Conservation (phyloP, 2,113 vertebrate genomes). For the Anser cygnoides region DNA sequence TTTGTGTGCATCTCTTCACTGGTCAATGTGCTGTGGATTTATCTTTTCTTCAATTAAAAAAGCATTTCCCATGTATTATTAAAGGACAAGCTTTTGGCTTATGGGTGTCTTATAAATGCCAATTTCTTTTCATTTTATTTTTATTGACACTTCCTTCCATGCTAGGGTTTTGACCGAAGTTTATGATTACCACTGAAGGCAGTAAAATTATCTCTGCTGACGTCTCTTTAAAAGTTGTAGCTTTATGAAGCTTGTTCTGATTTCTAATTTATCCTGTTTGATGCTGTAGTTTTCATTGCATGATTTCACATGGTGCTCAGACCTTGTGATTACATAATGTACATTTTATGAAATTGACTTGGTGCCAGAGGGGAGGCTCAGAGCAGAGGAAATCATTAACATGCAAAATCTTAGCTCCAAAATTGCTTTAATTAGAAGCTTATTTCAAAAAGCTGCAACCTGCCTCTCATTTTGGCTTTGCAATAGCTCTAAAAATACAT, state of each 20-base stretch:
- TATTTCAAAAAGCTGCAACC: slow-evolving; percentile 27
- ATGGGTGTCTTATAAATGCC: background rate
- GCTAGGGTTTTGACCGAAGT: background rate
- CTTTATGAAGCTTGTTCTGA: background rate
- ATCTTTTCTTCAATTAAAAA: background rate
- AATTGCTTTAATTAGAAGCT: slow-evolving; percentile 27
- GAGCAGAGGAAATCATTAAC: slow-evolving; percentile 48
- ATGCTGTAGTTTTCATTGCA: background rate
- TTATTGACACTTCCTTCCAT: background rate
- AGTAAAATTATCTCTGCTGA: background rate
- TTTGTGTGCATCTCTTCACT: background rate
- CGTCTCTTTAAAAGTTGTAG: background rate
- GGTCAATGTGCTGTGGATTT: background rate
- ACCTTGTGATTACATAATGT: slow-evolving; percentile 9
- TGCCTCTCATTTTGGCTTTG: slow-evolving; percentile 15
- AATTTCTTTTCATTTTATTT: background rate
- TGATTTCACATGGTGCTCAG: background rate
- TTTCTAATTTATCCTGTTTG: background rate
- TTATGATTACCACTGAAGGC: background rate
- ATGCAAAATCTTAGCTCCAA: background rate
- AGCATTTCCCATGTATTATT: background rate
- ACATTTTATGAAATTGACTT: slow-evolving; percentile 15
- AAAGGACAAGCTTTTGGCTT: background rate
- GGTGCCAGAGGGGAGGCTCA: background rate
- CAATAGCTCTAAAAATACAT: background rate